phyloP scores from a whole-genome alignment of 1,140 invertebrate species.

The Lucilia sericata region DNA sequence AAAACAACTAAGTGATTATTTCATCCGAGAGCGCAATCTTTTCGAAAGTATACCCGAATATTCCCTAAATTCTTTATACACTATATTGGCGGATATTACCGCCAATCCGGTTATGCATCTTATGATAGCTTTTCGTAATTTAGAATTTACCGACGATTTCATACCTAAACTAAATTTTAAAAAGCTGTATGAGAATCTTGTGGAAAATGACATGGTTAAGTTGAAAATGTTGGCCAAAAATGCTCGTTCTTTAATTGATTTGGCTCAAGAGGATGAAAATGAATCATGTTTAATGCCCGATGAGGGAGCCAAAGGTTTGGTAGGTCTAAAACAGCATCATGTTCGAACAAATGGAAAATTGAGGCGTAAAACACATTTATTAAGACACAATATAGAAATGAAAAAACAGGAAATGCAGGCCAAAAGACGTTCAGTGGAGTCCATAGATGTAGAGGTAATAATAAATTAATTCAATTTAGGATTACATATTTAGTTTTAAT shows the following conservation, averaged over 20 bases:
- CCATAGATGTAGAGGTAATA: constrained; percentile 62
- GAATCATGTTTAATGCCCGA: constrained; percentile 30
- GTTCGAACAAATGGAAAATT: constrained; percentile 54
- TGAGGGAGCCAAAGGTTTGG: constrained; percentile 51
- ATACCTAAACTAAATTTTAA: constrained; percentile 76
- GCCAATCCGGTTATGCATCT: constrained; percentile 79
- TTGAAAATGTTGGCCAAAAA: constrained; percentile 60
- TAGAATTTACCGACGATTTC: constrained; percentile 74
- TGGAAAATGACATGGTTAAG: constrained; percentile 69
- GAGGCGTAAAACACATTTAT: constrained; percentile 56
- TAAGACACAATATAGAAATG: constrained; percentile 63
- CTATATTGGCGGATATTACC: constrained; percentile 75
- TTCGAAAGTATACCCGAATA: constrained; percentile 77
- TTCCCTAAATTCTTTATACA: constrained; percentile 74
- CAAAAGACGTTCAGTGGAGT: constrained; percentile 58
- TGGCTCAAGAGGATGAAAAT: neutral
- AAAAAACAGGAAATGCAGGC: constrained; percentile 53
- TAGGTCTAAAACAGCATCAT: constrained; percentile 59
- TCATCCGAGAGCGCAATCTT: constrained; percentile 78
- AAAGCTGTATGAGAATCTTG: constrained; percentile 74
- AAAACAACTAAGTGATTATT: constrained; percentile 77
- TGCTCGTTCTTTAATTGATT: constrained; percentile 43
- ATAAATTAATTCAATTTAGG: neutral
- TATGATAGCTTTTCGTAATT: constrained; percentile 75
- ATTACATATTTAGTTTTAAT: neutral